phyloP scores from a whole-genome alignment of 2,888 invertebrate species.

The Meloe dianella region DNA sequence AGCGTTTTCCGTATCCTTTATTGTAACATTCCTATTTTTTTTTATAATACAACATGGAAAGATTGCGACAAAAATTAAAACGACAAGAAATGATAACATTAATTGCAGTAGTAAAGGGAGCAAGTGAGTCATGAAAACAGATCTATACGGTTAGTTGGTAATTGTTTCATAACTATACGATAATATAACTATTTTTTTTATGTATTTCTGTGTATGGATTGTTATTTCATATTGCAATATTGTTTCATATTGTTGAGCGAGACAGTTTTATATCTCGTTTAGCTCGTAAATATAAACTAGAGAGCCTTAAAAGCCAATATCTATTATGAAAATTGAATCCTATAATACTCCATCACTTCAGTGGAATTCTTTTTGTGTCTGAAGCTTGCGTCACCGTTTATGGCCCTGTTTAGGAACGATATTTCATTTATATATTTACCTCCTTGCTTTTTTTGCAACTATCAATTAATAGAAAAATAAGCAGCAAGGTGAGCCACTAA shows the following conservation, averaged over 20 bases:
- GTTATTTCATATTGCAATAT: not conserved
- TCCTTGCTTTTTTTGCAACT: not conserved
- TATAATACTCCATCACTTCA: not conserved
- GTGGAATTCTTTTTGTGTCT: not conserved
- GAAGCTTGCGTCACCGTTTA: not conserved
- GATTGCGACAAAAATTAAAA: not conserved
- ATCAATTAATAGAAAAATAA: not conserved
- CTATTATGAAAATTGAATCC: not conserved
- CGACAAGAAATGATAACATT: conserved; percentile 31
- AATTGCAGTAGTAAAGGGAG: conserved; percentile 29
- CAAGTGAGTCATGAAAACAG: conserved; percentile 28
- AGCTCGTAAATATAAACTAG: conserved; percentile 2
- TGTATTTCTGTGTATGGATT: not conserved
- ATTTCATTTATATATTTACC: not conserved
- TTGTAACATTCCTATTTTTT: conserved; percentile 29
- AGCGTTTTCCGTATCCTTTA: conserved; percentile 29
- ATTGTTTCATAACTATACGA: not conserved
- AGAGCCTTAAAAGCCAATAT: not conserved
- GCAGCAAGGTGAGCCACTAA: not conserved
- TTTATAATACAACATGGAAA: conserved; percentile 25
- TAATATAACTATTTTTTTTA: conserved; percentile 20
- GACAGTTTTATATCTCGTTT: not conserved
- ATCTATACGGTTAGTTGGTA: not conserved
- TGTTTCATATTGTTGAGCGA: not conserved
- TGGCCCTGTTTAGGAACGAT: not conserved